phyloP scores from a whole-genome alignment of 2,797 vertebrate species.

The Triplophysa yarkandensis region DNA sequence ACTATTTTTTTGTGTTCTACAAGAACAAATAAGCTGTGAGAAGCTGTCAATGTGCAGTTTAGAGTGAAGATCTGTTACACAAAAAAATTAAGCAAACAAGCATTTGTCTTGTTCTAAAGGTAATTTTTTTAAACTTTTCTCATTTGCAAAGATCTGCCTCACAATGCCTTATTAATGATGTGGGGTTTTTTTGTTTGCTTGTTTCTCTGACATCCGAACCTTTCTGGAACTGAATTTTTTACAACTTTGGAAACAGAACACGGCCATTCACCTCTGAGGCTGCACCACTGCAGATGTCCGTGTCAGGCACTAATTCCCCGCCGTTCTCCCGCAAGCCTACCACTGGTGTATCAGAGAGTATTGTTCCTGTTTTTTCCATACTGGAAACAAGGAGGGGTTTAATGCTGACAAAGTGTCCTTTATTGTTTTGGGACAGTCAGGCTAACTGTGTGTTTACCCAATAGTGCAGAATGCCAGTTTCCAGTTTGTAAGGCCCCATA shows the following conservation, averaged over 20 bases:
- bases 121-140: conserved; percentile 16
- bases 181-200: conserved; percentile 69
- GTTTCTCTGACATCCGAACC: conserved; percentile 69
- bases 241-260: conserved; percentile 70
- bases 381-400: conserved; percentile 43
- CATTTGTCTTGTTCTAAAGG: conserved; percentile 1
- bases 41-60: conserved; percentile 19
- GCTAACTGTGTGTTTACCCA: conserved; percentile 28
- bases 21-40: conserved; percentile 27
- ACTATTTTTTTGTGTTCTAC: neutral
- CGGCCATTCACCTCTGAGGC: conserved; percentile 53
- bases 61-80: conserved; percentile 18
- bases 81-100: neutral
- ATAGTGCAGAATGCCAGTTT: conserved; percentile 33
- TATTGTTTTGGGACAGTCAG: conserved; percentile 53
- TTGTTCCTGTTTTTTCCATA: conserved; percentile 47
- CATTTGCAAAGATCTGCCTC: conserved; percentile 6
- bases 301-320: conserved; percentile 54
- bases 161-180: conserved; percentile 70
- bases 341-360: conserved; percentile 35
- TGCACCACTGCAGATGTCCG: conserved; percentile 50
- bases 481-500: neutral
- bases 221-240: conserved; percentile 71
- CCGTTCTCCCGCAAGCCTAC: conserved; percentile 29
- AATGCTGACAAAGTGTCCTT: conserved; percentile 62